These are phyloP conservation scores for Pyrrhia umbra DNA, from an alignment of 2,888 invertebrate species.

Conservation along the genomic window DNA sequence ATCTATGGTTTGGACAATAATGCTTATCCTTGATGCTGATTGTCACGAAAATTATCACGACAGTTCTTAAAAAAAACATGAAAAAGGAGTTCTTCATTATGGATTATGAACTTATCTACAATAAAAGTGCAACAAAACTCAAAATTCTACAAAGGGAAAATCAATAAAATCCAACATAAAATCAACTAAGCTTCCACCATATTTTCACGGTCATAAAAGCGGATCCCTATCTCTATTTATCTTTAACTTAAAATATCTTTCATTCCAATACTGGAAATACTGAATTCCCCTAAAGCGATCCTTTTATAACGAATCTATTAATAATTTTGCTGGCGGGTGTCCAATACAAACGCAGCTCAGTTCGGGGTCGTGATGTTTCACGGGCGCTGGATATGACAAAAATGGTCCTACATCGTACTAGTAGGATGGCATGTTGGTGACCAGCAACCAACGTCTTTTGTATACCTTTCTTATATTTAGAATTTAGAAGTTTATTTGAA, in stretches of 20 bases:
- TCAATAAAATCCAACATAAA: neutral
- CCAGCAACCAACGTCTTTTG: too few relatives aligned
- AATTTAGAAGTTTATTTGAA: too few relatives aligned
- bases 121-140: too few relatives aligned
- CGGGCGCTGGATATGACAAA: neutral
- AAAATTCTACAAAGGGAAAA: neutral
- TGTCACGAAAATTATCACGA: too few relatives aligned
- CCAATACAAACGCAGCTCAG: conserved; percentile 49
- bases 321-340: conserved; percentile 52
- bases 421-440: too few relatives aligned
- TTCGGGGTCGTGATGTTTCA: conserved; percentile 54
- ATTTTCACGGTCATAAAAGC: conserved; percentile 40
- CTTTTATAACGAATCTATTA: conserved; percentile 58
- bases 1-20: too few relatives aligned
- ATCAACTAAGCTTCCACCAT: conserved; percentile 8
- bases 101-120: too few relatives aligned
- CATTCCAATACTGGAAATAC: conserved; percentile 50
- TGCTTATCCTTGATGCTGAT: too few relatives aligned
- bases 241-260: conserved; percentile 21
- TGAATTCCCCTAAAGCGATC: conserved; percentile 55
- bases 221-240: conserved; percentile 18
- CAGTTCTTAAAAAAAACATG: too few relatives aligned
- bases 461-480: too few relatives aligned
- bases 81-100: too few relatives aligned
- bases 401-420: too few relatives aligned